A percentile compares a stretch with the other conserved stretches of the same genome.
Evolutionary conservation across 2,888 invertebrate genomes (phyloP).

Genomic region (Parelbella ahira): DNA sequence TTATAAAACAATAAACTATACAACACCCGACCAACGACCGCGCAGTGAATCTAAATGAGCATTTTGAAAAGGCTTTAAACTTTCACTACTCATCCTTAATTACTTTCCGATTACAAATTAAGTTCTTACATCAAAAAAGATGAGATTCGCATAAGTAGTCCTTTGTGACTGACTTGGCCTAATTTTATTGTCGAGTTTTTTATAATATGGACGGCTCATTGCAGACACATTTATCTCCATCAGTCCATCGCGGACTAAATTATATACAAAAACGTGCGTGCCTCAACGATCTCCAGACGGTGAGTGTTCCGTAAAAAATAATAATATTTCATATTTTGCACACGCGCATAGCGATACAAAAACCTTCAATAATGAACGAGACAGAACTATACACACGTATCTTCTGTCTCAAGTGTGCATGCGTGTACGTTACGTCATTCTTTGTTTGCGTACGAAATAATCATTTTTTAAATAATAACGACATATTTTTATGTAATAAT

Average conservation of each 20-base stretch:
- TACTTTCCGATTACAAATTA: slow-evolving; percentile 44
- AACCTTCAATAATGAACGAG: too few species aligned
- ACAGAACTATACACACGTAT: too few species aligned
- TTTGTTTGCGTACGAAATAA: too few species aligned
- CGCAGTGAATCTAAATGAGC: slow-evolving; percentile 11
- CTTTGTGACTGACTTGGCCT: slow-evolving; percentile 54
- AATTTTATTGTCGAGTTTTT: slow-evolving; percentile 54
- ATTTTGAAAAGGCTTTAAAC: slow-evolving; percentile 31
- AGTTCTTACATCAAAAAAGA: slow-evolving; percentile 42
- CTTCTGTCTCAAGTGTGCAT: too few species aligned
- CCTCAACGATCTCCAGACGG: slow-evolving; percentile 19
- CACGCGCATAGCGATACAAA: slow-evolving; percentile 12
- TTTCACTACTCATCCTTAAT: slow-evolving; percentile 44
- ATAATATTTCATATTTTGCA: slow-evolving; percentile 9
- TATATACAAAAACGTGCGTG: slow-evolving; percentile 27
- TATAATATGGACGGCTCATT: slow-evolving; percentile 42
- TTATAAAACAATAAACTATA: slow-evolving; percentile 21
- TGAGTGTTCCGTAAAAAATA: slow-evolving; percentile 26
- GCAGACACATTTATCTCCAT: slow-evolving; percentile 63
- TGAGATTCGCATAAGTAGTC: slow-evolving; percentile 41
- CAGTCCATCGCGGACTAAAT: slow-evolving; percentile 39
- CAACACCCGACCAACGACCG: slow-evolving; percentile 5
- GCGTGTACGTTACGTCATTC: too few species aligned
- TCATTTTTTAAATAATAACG: too few species aligned
- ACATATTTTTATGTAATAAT: too few species aligned